These are phyloP conservation scores for Sminthopsis crassicaudata DNA, from an alignment of 2,113 vertebrate species.

Conservation along the genomic window DNA sequence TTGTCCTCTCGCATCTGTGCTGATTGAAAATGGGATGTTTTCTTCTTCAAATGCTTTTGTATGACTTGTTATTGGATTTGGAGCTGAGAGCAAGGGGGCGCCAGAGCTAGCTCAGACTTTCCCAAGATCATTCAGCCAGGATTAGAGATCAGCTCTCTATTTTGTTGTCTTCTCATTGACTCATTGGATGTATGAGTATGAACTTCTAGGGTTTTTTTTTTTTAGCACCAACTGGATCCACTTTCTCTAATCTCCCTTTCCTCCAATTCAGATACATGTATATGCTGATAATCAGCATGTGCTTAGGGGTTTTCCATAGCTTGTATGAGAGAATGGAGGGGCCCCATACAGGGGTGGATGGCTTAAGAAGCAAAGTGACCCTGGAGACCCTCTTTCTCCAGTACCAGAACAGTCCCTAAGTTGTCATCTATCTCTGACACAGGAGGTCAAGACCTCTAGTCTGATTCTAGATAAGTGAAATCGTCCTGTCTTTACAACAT, in stretches of 20 bases:
- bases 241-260: neutral
- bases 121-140: neutral
- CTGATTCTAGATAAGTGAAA: neutral
- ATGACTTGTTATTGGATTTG: neutral
- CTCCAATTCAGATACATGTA: neutral
- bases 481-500: neutral
- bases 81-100: neutral
- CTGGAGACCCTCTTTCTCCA: neutral
- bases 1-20: neutral
- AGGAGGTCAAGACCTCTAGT: neutral
- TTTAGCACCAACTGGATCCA: neutral
- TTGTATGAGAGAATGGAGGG: neutral
- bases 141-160: neutral
- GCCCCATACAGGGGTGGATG: neutral
- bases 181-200: neutral
- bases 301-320: neutral
- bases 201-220: neutral
- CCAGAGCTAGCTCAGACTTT: neutral
- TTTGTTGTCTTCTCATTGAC: neutral
- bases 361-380: neutral
- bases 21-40: conserved; percentile 24
- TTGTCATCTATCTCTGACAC: neutral
- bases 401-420: neutral
- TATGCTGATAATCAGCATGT: neutral
- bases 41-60: neutral